Conservation (phyloP, 2,113 vertebrate species). For the Pangasianodon gigas region DNA sequence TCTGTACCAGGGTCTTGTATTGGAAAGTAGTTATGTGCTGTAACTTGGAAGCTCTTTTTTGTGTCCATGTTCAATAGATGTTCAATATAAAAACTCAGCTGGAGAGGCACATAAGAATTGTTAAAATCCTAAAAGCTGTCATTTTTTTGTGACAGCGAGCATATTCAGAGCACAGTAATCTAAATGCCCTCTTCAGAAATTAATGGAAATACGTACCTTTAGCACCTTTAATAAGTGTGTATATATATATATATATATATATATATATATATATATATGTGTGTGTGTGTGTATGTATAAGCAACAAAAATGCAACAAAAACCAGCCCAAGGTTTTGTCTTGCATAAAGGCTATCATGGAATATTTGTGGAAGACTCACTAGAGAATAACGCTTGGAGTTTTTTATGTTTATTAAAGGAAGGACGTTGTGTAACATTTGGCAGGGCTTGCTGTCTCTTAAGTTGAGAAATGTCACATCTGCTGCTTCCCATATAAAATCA, state of each 20-base stretch:
- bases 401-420: neutral
- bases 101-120: neutral
- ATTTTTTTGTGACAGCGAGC: neutral
- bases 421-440: slow-evolving; percentile 38
- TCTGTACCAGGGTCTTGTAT: neutral
- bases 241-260: no score
- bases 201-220: neutral
- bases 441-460: neutral
- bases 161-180: neutral
- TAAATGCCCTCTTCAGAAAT: neutral
- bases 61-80: neutral
- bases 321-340: neutral
- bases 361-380: neutral
- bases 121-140: neutral
- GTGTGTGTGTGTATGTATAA: no score
- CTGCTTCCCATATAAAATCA: slow-evolving; percentile 1
- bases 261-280: no score
- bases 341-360: neutral
- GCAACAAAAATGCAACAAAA: neutral
- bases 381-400: neutral
- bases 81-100: neutral
- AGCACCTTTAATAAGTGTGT: neutral
- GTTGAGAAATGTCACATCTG: slow-evolving; percentile 24
- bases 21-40: neutral
- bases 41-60: neutral